Evolutionary conservation across 2,888 invertebrate species (phyloP).

Genomic region (Macrophya alboannulata): DNA sequence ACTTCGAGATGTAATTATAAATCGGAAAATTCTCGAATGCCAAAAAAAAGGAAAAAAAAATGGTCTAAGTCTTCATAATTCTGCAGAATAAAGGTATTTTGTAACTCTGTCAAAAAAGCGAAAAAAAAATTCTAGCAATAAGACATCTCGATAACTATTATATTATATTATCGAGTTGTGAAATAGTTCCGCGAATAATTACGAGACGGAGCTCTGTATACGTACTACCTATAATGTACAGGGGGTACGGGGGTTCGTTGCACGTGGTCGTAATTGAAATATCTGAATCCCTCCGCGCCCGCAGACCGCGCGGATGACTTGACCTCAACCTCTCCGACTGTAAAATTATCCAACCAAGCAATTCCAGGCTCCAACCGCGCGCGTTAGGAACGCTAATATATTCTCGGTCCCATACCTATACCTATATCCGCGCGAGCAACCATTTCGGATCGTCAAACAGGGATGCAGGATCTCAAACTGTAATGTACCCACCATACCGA

Average conservation of each 20-base stretch:
- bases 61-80: not conserved
- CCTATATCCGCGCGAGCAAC: not conserved
- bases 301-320: slow-evolving; percentile 63
- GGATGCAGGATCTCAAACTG: not conserved
- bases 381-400: slow-evolving; percentile 63
- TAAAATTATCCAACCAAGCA: slow-evolving; percentile 70
- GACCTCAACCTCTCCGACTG: slow-evolving; percentile 72
- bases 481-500: not conserved
- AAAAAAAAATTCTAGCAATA: not conserved
- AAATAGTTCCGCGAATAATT: not conserved
- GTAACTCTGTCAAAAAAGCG: not conserved
- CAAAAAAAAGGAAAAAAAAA: no score
- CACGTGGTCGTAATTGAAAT: slow-evolving; percentile 73
- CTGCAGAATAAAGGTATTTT: not conserved
- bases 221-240: not conserved
- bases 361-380: slow-evolving; percentile 59
- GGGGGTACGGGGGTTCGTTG: not conserved
- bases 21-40: not conserved
- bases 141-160: not conserved
- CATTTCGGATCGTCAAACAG: slow-evolving; percentile 10
- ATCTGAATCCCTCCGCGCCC: slow-evolving; percentile 70
- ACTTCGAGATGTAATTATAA: no score
- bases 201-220: not conserved
- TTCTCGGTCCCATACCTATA: slow-evolving; percentile 51
- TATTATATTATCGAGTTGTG: not conserved